These are phyloP conservation scores for Tachina lurida DNA, from an alignment of 2,888 invertebrate genomes.

Conservation along the genomic window DNA sequence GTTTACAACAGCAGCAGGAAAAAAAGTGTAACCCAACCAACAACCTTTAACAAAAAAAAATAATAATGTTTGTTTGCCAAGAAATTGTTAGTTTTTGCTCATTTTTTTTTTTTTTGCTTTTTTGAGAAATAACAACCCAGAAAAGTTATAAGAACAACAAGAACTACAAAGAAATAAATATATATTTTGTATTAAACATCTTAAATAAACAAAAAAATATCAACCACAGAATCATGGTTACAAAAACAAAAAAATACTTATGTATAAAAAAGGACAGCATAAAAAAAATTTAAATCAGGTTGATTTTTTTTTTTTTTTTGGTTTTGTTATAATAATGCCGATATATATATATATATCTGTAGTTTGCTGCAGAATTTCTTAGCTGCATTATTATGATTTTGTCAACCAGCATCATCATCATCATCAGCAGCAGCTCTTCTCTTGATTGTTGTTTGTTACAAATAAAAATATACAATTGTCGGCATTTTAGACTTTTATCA, in stretches of 20 bases:
- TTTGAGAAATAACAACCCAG: conserved; percentile 67
- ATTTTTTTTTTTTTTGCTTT: conserved; percentile 51
- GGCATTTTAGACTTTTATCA: conserved; percentile 71
- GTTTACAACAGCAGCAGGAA: conserved; percentile 49
- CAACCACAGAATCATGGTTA: conserved; percentile 67
- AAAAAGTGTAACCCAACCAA: conserved; percentile 51
- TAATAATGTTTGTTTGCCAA: conserved; percentile 70
- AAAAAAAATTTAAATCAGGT: conserved; percentile 69
- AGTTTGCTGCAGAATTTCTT: conserved; percentile 40
- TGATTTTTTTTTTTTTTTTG: conserved; percentile 50
- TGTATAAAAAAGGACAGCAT: conserved; percentile 22
- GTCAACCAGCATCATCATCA: conserved; percentile 67
- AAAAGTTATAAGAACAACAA: conserved; percentile 63
- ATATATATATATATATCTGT: conserved; percentile 37
- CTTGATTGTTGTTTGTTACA: conserved; percentile 61
- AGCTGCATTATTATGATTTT: conserved; percentile 66
- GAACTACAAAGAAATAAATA: conserved; percentile 42
- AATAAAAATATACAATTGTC: conserved; percentile 68
- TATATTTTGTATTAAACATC: conserved; percentile 69
- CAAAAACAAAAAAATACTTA: conserved; percentile 16
- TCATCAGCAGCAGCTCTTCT: conserved; percentile 60
- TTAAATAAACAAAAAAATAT: conserved; percentile 56
- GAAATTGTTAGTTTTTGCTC: conserved; percentile 68
- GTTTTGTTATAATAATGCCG: conserved; percentile 54
- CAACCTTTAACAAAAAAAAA: conserved; percentile 58